phyloP scores from a whole-genome alignment of 2,797 vertebrate species.

The Amblyopsis hoosieri region DNA sequence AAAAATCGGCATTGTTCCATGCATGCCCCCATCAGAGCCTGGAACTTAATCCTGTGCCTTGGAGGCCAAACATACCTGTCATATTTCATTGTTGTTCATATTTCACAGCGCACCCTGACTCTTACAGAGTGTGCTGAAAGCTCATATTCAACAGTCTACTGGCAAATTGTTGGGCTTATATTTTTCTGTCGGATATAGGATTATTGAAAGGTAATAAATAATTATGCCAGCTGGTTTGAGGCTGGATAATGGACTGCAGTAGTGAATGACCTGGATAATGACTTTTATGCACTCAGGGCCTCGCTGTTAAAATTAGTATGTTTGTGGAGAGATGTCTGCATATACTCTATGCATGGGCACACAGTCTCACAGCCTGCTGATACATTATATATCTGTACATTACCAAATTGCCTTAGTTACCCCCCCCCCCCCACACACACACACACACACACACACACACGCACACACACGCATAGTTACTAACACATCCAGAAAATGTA shows the following conservation, averaged over 20 bases:
- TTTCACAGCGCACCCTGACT: conserved; percentile 1
- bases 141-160: conserved; percentile 6
- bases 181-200: conserved; percentile 35
- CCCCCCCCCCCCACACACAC: conserved; percentile 1
- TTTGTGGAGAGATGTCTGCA: conserved; percentile 19
- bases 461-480: conserved; percentile 2
- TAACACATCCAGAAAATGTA: conserved; percentile 4
- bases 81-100: conserved; percentile 1
- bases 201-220: conserved; percentile 42
- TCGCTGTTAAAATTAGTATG: conserved; percentile 35
- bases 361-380: conserved; percentile 20
- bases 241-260: conserved; percentile 52
- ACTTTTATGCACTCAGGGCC: conserved; percentile 36
- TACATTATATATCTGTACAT: conserved; percentile 19
- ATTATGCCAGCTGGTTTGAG: conserved; percentile 33
- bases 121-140: conserved; percentile 32
- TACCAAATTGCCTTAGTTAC: conserved; percentile 10
- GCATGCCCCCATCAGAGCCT: no score
- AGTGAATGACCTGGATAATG: conserved; percentile 45
- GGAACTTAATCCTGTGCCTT: no score
- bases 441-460: conserved; percentile 15
- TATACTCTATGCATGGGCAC: conserved; percentile 15
- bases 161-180: conserved; percentile 8
- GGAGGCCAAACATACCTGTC: neutral
- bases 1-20: no score